A percentile compares a stretch with the other conserved stretches of the same genome.
Evolutionary conservation across 2,113 vertebrate genomes (phyloP).

Genomic region (Amia ocellicauda): DNA sequence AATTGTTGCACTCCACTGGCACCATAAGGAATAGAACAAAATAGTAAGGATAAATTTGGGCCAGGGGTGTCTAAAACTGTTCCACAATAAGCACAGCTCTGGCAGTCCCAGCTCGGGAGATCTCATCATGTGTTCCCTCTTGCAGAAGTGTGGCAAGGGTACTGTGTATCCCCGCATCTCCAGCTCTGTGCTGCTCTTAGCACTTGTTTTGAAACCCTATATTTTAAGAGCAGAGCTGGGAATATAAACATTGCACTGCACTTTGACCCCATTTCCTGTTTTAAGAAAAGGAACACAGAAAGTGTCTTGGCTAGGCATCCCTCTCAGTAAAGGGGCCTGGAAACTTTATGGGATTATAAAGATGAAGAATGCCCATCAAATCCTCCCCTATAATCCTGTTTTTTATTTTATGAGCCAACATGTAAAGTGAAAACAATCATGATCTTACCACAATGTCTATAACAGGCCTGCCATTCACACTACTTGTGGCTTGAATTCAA

Average conservation of each 20-base stretch:
- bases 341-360: not conserved
- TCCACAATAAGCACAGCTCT: too few species aligned
- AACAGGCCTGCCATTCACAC: not conserved
- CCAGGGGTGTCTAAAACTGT: too few species aligned
- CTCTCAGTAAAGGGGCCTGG: not conserved
- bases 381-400: not conserved
- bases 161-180: too few species aligned
- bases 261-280: constrained; percentile 57
- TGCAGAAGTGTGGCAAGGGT: not conserved
- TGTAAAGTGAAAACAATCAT: not conserved
- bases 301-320: not conserved
- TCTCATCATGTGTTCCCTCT: not conserved
- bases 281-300: constrained; percentile 28
- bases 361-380: not conserved
- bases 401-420: not conserved
- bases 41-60: too few species aligned
- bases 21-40: too few species aligned
- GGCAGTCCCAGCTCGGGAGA: too few species aligned
- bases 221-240: constrained; percentile 51
- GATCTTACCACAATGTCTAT: not conserved
- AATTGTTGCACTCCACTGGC: too few species aligned
- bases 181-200: constrained; percentile 12
- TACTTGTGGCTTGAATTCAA: not conserved
- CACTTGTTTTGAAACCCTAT: constrained; percentile 61
- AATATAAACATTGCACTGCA: constrained; percentile 66